Evolutionary conservation across 1,140 invertebrate species (phyloP), one percentile per base, ranked within the genome.

Genomic region (Habropoda laboriosa): DNA sequence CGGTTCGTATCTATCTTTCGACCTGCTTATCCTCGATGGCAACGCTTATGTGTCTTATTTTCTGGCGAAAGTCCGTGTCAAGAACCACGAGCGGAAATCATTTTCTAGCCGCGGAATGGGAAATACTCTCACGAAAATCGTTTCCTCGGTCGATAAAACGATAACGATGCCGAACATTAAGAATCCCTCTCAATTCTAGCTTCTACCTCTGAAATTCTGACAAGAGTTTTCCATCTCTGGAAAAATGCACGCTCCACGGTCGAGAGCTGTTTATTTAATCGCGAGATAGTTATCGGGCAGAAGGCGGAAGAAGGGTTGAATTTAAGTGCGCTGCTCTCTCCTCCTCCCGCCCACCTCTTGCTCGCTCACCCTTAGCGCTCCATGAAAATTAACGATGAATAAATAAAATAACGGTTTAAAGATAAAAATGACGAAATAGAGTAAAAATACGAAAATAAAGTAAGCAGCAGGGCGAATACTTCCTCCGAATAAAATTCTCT

Each of bases 41-140:
- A n/a, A n/a, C 10, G 45, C 24, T 53, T 18, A 18, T 1, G 24
- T 53, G 60, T 66, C 35, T 74, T 42, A 66, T 66, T 53, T 66
- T 53, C 21, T 2, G 21, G 10, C n/a, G 5, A 64, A 66, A 66
- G 47, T 75, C 12, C 47, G 35, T 51, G 71, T 24, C 47, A 68
- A 55, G 68, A 57, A 40, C 38, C 8, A 45, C 53, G n/a, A 40
- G 30, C 58, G 58, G 45, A 63, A 74, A 63, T 74, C 58, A 51
- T 74, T 63, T 74, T 74, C 71, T 27, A 63, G 32, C 24, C 10
- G 10, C n/a, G 2, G 24, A 35, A 51, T 6, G 71, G 27, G 35
- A 27, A 24, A 35, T 63, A 45, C 58, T 63, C 35, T 74, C 35
- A 49, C 71, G 71, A 45, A 74, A 74, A 74, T 74, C 58, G 71